phyloP scores from a whole-genome alignment of 2,888 invertebrate species.

The Acanthosepion esculentum region DNA sequence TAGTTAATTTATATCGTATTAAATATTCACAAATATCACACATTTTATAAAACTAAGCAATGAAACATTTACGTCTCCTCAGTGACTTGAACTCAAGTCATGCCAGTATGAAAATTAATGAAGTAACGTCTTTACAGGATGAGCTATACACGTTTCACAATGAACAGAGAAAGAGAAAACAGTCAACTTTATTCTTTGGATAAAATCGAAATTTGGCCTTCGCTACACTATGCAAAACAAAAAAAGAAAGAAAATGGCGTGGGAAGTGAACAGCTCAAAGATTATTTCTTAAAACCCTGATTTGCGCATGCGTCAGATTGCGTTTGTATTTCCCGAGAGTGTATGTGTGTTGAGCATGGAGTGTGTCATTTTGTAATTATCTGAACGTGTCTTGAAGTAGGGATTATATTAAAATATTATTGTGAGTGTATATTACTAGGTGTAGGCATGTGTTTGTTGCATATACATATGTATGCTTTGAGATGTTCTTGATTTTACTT shows the following conservation, averaged over 20 bases:
- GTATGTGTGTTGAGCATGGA: not conserved
- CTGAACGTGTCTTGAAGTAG: not conserved
- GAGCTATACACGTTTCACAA: not conserved
- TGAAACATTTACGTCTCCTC: too few species aligned
- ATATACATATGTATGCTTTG: not conserved
- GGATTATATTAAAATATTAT: slow-evolving; percentile 5
- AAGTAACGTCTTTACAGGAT: too few species aligned
- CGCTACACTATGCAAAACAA: not conserved
- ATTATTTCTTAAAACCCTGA: not conserved
- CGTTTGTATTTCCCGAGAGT: not conserved
- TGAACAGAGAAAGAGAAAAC: not conserved
- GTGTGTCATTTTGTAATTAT: not conserved
- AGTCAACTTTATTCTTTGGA: not conserved
- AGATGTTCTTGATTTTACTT: not conserved
- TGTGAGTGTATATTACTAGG: too few species aligned
- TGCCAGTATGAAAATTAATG: too few species aligned
- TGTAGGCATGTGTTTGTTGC: not conserved
- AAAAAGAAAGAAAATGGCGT: not conserved
- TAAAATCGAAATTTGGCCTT: not conserved
- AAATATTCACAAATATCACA: too few species aligned
- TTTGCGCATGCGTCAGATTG: not conserved
- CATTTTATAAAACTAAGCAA: too few species aligned
- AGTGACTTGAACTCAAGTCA: too few species aligned
- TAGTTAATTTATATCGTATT: too few species aligned
- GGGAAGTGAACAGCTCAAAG: slow-evolving; percentile 11